Percentiles rank a stretch among this genome's conserved stretches.
phyloP scores from a whole-genome alignment of 2,888 invertebrate genomes.

The Xylota sylvarum region DNA sequence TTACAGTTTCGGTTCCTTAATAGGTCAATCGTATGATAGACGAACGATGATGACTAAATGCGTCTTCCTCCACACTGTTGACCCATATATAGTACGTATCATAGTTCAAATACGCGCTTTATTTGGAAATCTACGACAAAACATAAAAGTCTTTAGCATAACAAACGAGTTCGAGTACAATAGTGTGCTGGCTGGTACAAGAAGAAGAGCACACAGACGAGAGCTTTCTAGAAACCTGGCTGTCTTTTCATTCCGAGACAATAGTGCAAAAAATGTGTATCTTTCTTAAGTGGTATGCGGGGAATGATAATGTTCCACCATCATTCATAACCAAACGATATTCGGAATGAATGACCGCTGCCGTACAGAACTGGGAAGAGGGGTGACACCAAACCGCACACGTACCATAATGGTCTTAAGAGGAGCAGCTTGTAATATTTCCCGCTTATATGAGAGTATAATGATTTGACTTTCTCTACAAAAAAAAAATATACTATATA shows the following conservation, averaged over 20 bases:
- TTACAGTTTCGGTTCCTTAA: conserved; percentile 66
- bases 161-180: conserved; percentile 51
- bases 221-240: conserved; percentile 59
- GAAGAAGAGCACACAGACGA: conserved; percentile 7
- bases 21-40: conserved; percentile 65
- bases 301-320: conserved; percentile 59
- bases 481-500: conserved; percentile 54
- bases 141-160: conserved; percentile 59
- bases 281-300: conserved; percentile 49
- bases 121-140: conserved; percentile 54
- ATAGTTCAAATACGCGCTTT: conserved; percentile 45
- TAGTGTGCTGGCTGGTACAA: conserved; percentile 2
- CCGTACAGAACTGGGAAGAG: conserved; percentile 4
- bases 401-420: conserved; percentile 57
- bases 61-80: conserved; percentile 33
- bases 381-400: conserved; percentile 30
- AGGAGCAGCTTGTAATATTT: conserved; percentile 61
- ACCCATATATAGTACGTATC: neutral
- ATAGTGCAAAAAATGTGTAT: conserved; percentile 61
- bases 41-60: conserved; percentile 56
- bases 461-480: conserved; percentile 72
- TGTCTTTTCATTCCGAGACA: conserved; percentile 52
- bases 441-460: conserved; percentile 51
- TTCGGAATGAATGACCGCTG: conserved; percentile 35
- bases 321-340: conserved; percentile 66